These are phyloP conservation scores for Austrofundulus limnaeus DNA, from an alignment of 2,113 vertebrate genomes.

Conservation along the genomic window DNA sequence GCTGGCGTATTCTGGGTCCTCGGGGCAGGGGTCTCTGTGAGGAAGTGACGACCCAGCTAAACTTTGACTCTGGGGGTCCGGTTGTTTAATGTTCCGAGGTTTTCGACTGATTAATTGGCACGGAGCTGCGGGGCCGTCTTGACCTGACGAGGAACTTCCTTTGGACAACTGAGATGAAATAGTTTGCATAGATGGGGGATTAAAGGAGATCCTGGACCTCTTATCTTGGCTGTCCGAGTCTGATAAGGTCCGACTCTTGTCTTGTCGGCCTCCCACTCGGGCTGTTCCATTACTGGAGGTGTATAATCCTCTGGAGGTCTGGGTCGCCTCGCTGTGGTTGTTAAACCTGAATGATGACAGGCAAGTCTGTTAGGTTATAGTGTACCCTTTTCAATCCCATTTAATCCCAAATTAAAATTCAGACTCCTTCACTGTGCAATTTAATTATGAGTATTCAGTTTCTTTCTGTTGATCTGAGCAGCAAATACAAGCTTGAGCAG, in stretches of 20 bases:
- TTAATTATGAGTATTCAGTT: not conserved
- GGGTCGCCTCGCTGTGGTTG: slow-evolving; percentile 82
- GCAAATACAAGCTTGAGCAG: not conserved
- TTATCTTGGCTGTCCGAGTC: slow-evolving; percentile 80
- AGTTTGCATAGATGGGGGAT: slow-evolving; percentile 83
- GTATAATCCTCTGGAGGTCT: slow-evolving; percentile 84
- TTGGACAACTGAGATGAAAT: slow-evolving; percentile 74
- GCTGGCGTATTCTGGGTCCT: slow-evolving; percentile 88
- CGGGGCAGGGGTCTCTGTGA: slow-evolving; percentile 81
- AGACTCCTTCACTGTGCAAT: too few species aligned
- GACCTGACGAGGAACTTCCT: slow-evolving; percentile 65
- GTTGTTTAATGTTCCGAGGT: slow-evolving; percentile 76
- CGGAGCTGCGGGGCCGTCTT: slow-evolving; percentile 75
- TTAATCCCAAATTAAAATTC: too few species aligned
- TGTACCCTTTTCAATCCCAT: not conserved
- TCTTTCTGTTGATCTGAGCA: not conserved
- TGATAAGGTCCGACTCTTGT: slow-evolving; percentile 71
- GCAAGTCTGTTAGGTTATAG: not conserved
- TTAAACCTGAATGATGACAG: slow-evolving; percentile 79
- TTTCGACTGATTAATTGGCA: slow-evolving; percentile 81
- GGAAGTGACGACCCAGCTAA: slow-evolving; percentile 75
- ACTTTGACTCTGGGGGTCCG: slow-evolving; percentile 76
- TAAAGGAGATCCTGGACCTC: slow-evolving; percentile 81
- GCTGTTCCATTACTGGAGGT: slow-evolving; percentile 77
- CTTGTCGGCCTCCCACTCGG: slow-evolving; percentile 81